Base-by-base conservation (phyloP, 2,797 vertebrate genomes). In the Danio tinwini region DNA sequence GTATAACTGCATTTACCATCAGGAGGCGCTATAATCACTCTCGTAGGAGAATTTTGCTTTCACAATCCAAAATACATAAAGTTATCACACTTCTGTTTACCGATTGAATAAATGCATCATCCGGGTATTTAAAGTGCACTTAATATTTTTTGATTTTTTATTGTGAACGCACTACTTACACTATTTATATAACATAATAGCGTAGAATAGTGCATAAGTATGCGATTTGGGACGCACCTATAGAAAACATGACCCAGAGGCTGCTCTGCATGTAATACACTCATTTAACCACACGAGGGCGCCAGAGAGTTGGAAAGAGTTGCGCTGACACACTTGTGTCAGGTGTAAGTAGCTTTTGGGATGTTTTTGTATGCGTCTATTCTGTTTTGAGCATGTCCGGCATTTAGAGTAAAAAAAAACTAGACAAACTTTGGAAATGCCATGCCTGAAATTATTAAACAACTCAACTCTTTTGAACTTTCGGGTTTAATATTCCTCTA, bases 241-340 rank as follows among this genome's bases (percentile, higher is more conserved):
- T 49, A 7, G n/a, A n/a, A 53, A 37, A 13, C 44, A 42, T 37
- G 50, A 17, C 3, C 13, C 40, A 47, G 7, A 50, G 45, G 42
- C 47, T 37, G 37, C 50, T 11, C 9, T 76, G n/a, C 59, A 13
- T 70, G 64, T 76, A 40, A 70, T 80, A 40, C 65, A 76, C 52
- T 39, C 11, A 19, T 56, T n/a, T 65, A 21, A 70, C 70, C 82
- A 78, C 69, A 49, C 37, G 47, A 44, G 74, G 70, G 70, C 42
- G 16, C 53, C 58, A 81, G 12, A 69, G 11, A 42, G 37, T 16
- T 17, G 39, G 58, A 64, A 56, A 7, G 67, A 14, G 45, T 2
- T 47, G 11, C 47, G 17, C n/a, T n/a, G 0, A 74, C 55, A 56
- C 8, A 19, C n/a, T 52, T 55, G 40, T 47, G 13, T 17, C 17